These are phyloP conservation scores for Heliopora coerulea DNA, from an alignment of 92 coral and sea anemone species.

Conservation along the genomic window DNA sequence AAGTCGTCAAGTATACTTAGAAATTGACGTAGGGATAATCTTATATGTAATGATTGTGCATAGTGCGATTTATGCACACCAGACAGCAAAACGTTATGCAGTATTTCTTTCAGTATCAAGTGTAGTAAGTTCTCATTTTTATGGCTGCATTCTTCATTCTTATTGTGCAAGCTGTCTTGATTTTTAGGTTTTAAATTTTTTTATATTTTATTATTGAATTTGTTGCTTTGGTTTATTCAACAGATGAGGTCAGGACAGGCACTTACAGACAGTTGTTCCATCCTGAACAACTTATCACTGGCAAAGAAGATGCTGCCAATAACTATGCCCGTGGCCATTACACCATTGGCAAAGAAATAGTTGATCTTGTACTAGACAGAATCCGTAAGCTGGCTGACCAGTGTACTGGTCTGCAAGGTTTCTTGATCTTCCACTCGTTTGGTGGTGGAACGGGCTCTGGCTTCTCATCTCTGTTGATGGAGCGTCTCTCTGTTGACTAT, in stretches of 20 bases:
- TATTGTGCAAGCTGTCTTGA: too few relatives aligned
- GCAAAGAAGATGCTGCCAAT: slow-evolving; percentile 75
- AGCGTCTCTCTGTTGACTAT: slow-evolving; percentile 88
- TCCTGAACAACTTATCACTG: slow-evolving; percentile 72
- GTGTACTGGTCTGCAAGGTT: slow-evolving; percentile 94
- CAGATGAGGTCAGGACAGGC: slow-evolving; percentile 63
- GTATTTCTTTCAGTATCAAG: too few relatives aligned
- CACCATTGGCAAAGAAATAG: slow-evolving; percentile 67
- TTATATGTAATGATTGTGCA: too few relatives aligned
- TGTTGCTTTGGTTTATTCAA: not conserved
- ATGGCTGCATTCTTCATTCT: too few relatives aligned
- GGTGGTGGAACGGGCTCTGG: slow-evolving; percentile 94
- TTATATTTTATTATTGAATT: too few relatives aligned
- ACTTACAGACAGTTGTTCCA: slow-evolving; percentile 68
- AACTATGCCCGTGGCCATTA: slow-evolving; percentile 74
- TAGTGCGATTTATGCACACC: too few relatives aligned
- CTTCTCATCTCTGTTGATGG: slow-evolving; percentile 87
- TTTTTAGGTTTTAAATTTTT: too few relatives aligned
- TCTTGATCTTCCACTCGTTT: slow-evolving; percentile 88
- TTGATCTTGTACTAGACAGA: slow-evolving; percentile 59
- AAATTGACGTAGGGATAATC: too few relatives aligned
- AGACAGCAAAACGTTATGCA: too few relatives aligned
- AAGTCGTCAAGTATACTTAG: too few relatives aligned
- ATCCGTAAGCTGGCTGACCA: slow-evolving; percentile 81
- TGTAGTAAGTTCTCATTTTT: too few relatives aligned